Evolutionary conservation across 2,797 vertebrate genomes (phyloP).

Genomic region (Falco cherrug): DNA sequence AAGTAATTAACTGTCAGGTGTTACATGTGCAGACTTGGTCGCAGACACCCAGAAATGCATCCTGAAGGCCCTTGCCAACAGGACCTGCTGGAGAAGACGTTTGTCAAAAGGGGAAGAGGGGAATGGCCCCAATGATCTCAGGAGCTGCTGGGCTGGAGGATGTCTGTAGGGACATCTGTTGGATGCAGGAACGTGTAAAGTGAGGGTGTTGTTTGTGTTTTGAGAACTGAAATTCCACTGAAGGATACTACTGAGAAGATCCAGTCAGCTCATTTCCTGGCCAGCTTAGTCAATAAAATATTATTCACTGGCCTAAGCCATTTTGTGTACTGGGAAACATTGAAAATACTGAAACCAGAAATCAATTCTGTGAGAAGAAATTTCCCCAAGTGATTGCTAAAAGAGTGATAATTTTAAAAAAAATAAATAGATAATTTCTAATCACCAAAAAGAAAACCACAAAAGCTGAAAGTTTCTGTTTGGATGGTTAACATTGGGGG

Average conservation of each 20-base stretch:
- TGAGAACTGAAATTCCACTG: not conserved
- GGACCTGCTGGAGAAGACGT: not conserved
- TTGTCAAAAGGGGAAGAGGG: not conserved
- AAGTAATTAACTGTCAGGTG: not conserved
- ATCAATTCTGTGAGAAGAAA: not conserved
- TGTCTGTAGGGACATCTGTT: not conserved
- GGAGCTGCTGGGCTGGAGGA: not conserved
- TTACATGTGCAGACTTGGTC: not conserved
- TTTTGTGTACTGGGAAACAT: not conserved
- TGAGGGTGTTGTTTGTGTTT: not conserved
- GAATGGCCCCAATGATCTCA: not conserved
- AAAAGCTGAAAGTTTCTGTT: not conserved
- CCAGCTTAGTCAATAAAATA: not conserved
- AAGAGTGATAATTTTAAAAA: not conserved
- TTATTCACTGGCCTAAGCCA: not conserved
- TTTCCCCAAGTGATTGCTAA: not conserved
- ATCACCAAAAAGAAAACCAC: not conserved
- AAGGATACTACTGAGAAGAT: not conserved
- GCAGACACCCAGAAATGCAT: not conserved
- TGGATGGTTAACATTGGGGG: not conserved
- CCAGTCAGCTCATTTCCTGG: conserved; percentile 8
- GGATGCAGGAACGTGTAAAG: not conserved
- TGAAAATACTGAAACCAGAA: not conserved
- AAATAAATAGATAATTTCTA: not conserved
- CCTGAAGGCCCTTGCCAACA: not conserved